Conservation (phyloP, 2,888 invertebrate species). For the Netelia inedita region DNA sequence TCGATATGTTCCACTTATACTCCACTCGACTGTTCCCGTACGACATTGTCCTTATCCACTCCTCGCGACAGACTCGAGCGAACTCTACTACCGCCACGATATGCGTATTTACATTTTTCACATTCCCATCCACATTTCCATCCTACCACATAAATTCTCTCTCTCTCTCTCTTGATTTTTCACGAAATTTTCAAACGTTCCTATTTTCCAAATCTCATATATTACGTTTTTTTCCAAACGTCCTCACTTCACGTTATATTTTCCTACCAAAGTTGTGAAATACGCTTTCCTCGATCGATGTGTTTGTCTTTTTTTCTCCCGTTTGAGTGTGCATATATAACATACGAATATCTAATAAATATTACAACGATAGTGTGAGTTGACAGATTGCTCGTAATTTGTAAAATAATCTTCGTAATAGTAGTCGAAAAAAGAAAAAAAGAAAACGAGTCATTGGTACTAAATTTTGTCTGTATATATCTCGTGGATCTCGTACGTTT, state of each 20-base stretch:
- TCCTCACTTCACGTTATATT: neutral
- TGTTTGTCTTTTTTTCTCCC: constrained; percentile 37
- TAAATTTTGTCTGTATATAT: constrained; percentile 11
- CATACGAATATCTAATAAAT: neutral
- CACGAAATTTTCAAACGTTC: neutral
- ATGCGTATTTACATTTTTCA: neutral
- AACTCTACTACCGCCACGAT: neutral
- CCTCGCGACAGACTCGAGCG: neutral
- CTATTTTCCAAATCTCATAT: neutral
- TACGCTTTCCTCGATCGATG: constrained; percentile 47
- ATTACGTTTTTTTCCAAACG: neutral
- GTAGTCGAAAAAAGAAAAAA: constrained; percentile 6
- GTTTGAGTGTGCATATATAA: constrained; percentile 50
- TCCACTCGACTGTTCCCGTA: neutral
- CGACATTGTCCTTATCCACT: constrained; percentile 14
- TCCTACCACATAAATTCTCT: constrained; percentile 11
- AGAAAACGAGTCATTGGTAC: neutral
- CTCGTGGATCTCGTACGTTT: constrained; percentile 45
- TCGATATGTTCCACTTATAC: neutral
- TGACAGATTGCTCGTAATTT: constrained; percentile 34
- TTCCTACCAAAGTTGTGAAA: constrained; percentile 7
- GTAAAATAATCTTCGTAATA: constrained; percentile 23
- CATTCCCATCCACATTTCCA: neutral
- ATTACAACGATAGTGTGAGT: constrained; percentile 36
- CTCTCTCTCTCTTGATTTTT: constrained; percentile 36